phyloP scores from a whole-genome alignment of 2,113 vertebrate genomes.

The Proteles cristata region DNA sequence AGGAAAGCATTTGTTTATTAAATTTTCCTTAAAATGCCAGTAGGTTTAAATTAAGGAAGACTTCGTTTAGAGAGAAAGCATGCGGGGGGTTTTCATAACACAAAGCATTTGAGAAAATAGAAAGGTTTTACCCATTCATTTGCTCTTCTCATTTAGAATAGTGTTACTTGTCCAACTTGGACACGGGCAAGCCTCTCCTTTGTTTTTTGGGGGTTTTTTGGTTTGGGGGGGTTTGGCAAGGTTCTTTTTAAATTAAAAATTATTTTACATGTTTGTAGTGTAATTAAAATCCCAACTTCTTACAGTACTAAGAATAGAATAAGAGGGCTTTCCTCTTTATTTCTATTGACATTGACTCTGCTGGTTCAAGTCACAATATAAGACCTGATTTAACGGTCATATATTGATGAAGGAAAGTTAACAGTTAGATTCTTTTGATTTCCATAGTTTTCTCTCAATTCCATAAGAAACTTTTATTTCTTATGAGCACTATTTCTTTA shows the following conservation, averaged over 20 bases:
- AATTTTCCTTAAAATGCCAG: constrained; percentile 39
- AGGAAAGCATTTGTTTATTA: constrained; percentile 62
- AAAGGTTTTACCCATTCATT: background rate
- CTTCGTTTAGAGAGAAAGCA: constrained; percentile 46
- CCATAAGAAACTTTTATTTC: background rate
- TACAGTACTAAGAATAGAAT: no score
- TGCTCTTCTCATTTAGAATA: constrained; percentile 14
- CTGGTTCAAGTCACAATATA: background rate
- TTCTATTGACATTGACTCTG: background rate
- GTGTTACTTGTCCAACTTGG: background rate
- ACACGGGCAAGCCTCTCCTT: background rate
- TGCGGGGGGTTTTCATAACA: constrained; percentile 10
- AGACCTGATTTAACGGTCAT: background rate
- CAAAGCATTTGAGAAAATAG: constrained; percentile 7
- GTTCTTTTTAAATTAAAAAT: constrained; percentile 41
- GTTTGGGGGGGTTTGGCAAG: background rate
- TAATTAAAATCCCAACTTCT: constrained; percentile 1
- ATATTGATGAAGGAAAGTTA: constrained; percentile 13
- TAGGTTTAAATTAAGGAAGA: constrained; percentile 56
- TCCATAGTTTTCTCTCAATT: background rate
- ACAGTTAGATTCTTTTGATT: constrained; percentile 1
- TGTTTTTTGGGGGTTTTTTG: background rate
- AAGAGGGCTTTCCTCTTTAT: background rate
- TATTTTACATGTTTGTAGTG: constrained; percentile 9
- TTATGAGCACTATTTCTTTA: background rate